Conservation (phyloP, 2,113 vertebrate species). For the Mus pahari region DNA sequence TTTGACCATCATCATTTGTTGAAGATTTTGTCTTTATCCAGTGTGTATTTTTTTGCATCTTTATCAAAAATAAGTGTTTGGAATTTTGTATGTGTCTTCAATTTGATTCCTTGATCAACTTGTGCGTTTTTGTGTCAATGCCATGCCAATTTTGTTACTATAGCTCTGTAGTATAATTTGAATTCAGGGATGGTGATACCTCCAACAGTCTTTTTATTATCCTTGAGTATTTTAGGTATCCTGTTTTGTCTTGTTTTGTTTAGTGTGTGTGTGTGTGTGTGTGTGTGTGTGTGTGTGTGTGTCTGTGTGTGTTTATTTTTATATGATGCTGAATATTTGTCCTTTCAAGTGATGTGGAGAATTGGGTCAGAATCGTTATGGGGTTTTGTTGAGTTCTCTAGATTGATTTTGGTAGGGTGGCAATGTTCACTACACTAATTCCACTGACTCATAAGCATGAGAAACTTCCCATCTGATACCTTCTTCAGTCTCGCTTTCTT, state of each 20-base stretch:
- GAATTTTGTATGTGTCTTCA: neutral
- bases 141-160: neutral
- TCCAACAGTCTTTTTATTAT: neutral
- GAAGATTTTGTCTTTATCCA: neutral
- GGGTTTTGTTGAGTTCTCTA: neutral
- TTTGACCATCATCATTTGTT: neutral
- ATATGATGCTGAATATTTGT: neutral
- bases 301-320: neutral
- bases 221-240: neutral
- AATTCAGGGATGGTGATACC: neutral
- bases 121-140: neutral
- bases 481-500: neutral
- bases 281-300: neutral
- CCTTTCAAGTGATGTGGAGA: neutral
- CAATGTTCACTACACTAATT: neutral
- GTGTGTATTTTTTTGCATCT: neutral
- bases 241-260: no score
- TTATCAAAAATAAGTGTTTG: neutral
- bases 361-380: neutral
- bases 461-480: neutral
- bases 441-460: neutral
- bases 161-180: neutral
- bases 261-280: neutral
- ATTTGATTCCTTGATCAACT: neutral
- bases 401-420: neutral